Percentiles rank a stretch among this genome's conserved stretches.
Conservation (phyloP, 2,888 invertebrate genomes). For the Sycophila texana region DNA sequence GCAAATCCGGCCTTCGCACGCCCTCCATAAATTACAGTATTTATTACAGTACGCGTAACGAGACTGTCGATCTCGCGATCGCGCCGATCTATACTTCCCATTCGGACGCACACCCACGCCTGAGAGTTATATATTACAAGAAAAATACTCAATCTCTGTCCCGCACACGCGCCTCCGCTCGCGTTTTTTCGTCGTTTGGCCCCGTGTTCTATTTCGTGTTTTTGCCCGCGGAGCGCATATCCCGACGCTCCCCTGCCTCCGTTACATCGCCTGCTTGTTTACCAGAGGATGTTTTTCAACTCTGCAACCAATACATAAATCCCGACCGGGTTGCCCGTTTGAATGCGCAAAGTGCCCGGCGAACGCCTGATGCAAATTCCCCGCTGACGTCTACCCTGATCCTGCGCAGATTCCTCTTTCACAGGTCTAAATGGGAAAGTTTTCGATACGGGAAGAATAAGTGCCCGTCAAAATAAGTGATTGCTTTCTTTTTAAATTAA, state of each 20-base stretch:
- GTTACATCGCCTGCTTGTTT: neutral
- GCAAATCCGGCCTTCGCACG: too few species aligned
- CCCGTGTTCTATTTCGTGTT: conserved; percentile 10
- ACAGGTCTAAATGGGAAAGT: neutral
- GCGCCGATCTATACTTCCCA: conserved; percentile 18
- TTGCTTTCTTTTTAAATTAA: too few species aligned
- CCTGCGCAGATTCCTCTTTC: neutral
- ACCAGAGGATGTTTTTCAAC: conserved; percentile 3
- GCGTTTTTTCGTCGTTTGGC: conserved; percentile 16
- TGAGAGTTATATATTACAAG: conserved; percentile 27
- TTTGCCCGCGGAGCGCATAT: conserved; percentile 1
- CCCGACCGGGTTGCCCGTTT: neutral
- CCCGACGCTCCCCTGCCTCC: neutral
- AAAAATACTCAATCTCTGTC: conserved; percentile 39
- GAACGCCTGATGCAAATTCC: neutral
- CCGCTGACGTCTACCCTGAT: neutral
- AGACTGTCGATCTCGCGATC: neutral
- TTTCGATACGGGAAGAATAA: neutral
- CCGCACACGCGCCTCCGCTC: neutral
- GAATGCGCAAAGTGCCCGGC: neutral
- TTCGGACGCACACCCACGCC: neutral
- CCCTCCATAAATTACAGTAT: neutral
- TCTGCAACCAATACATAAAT: conserved; percentile 10
- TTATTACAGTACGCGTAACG: conserved; percentile 9
- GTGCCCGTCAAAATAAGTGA: too few species aligned